Evolutionary conservation across 1,140 invertebrate genomes (phyloP).

Genomic region (Polyergus mexicanus): DNA sequence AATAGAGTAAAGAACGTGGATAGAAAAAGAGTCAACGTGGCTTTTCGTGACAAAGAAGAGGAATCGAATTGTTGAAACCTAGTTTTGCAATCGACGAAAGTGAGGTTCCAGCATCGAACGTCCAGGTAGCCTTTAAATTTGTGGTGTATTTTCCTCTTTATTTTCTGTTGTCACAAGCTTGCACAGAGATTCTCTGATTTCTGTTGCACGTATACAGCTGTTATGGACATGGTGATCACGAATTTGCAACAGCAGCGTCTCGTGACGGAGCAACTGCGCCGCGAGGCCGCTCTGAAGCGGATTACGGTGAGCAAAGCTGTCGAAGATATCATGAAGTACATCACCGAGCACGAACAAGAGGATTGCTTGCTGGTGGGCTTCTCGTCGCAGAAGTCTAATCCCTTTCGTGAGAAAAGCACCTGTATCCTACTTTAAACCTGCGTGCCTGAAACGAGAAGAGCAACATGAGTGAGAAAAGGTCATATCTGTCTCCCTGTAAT

Average conservation of each 20-base stretch:
- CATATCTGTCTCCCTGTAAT: not conserved
- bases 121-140: constrained; percentile 14
- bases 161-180: not conserved
- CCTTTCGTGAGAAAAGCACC: constrained; percentile 98
- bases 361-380: constrained; percentile 98
- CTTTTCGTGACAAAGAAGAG: not conserved
- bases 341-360: constrained; percentile 96
- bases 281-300: constrained; percentile 96
- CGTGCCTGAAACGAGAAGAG: constrained; percentile 59
- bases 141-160: not conserved
- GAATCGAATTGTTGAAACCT: not conserved
- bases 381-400: constrained; percentile 98
- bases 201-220: constrained; percentile 68
- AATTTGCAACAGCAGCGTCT: constrained; percentile 96
- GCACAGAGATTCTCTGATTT: constrained; percentile 5
- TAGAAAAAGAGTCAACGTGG: not conserved
- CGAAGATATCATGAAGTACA: constrained; percentile 97
- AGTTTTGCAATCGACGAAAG: not conserved
- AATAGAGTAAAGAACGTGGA: not conserved
- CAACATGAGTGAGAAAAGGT: not conserved
- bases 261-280: constrained; percentile 96
- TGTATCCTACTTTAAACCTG: constrained; percentile 92
- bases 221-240: constrained; percentile 96
- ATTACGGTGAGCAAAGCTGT: constrained; percentile 96
- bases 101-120: not conserved